These are phyloP conservation scores for Holacanthus passer DNA, from an alignment of 2,113 vertebrate genomes.

Conservation along the genomic window DNA sequence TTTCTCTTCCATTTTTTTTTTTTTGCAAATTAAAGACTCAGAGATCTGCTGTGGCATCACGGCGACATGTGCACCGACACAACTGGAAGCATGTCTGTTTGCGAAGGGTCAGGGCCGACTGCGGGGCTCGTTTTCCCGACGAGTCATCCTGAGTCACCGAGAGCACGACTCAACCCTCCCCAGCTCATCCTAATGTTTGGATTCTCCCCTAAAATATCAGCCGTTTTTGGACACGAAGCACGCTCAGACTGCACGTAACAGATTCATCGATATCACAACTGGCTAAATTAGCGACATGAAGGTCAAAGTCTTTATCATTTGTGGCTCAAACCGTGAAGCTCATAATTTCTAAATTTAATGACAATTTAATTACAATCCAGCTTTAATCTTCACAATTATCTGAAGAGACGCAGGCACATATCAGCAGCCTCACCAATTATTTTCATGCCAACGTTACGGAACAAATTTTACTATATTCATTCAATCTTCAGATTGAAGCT, in stretches of 20 bases:
- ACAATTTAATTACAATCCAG: conserved; percentile 34
- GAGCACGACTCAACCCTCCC: conserved; percentile 39
- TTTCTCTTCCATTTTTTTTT: not conserved
- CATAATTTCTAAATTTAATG: not conserved
- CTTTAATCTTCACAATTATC: conserved; percentile 46
- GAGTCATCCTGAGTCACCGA: conserved; percentile 77
- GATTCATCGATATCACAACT: not conserved
- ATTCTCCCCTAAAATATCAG: conserved; percentile 46
- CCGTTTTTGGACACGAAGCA: not conserved
- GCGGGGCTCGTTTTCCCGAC: conserved; percentile 64
- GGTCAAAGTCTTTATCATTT: conserved; percentile 23
- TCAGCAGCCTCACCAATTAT: conserved; percentile 24
- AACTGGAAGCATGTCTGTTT: conserved; percentile 25
- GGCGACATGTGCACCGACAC: conserved; percentile 49
- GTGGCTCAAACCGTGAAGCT: not conserved
- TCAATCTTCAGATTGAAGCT: conserved; percentile 35
- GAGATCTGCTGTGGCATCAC: conserved; percentile 29
- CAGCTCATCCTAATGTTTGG: conserved; percentile 21
- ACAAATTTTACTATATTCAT: conserved; percentile 29
- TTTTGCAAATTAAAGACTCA: not conserved
- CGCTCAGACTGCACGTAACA: not conserved
- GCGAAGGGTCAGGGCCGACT: conserved; percentile 65
- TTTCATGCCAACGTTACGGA: conserved; percentile 13
- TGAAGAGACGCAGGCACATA: conserved; percentile 18
- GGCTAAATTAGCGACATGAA: not conserved